Base-by-base conservation (phyloP, 2,797 vertebrate genomes). In the Hemibagrus guttatus region DNA sequence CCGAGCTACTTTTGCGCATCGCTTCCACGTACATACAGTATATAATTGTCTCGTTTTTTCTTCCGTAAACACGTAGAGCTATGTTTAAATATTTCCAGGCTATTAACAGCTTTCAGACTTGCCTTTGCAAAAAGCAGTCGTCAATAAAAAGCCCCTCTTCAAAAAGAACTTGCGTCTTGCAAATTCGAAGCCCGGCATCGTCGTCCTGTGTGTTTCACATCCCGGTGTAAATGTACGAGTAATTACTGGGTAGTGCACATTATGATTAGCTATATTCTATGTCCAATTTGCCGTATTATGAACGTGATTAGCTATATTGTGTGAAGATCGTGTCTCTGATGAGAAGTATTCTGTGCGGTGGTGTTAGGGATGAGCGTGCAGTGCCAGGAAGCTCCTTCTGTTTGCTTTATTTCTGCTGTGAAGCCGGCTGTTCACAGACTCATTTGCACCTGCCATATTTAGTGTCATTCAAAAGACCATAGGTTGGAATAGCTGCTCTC, bases 401-500 rank as follows among this genome's bases (percentile, higher is more conserved):
- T 81, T 85, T 84, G 76, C 87, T 88, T 75, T 85, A 61, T 88
- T 76, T 85, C 84, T 85, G 79, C 87, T 88, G 83, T 81, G 83
- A 87, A 64, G 78, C 86, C 83, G 87, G 87, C 87, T 85, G 87
- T 85, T 88, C 76, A 79, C 83, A 85, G 58, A 76, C 59, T 82
- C 82, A 69, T 85, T 85, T 82, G 87, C 87, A 88, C 87, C 87
- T 88, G 87, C 84, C 71, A 71, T 85, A 88, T 88, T 88, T 88
- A 76, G 69, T 82, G 87, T 82, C 87, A 88, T 85, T 88, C 79
- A 88, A 76, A 85, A 85, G 84, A 85, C 39, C 61, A 76, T 81
- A 85, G 79, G 84, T 85, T 80, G 79, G 61, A 81, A 54, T 68
- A 26, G 26, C 83, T 31, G 11, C 82, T 84, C 74, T 26, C 23